A percentile compares a stretch with the other conserved stretches of the same genome.
These are phyloP conservation scores for Galeruca laticollis DNA, from an alignment of 2,888 invertebrate species.

Conservation along the genomic window DNA sequence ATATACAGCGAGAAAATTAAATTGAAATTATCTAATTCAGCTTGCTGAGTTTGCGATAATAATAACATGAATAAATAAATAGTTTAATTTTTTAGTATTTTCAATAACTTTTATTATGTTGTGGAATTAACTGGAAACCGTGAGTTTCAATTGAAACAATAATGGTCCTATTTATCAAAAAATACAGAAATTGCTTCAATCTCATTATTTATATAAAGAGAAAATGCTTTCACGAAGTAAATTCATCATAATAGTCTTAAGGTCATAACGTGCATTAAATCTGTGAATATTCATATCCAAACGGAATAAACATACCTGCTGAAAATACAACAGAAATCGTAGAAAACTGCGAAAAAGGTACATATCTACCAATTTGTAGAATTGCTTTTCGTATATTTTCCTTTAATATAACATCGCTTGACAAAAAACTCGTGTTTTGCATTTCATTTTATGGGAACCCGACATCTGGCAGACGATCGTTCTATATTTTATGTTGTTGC, in stretches of 20 bases:
- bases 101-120: too few species aligned
- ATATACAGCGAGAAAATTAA: too few species aligned
- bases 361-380: constrained; percentile 23
- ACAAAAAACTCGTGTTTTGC: constrained; percentile 50
- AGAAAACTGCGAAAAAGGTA: constrained; percentile 16
- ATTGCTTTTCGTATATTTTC: constrained; percentile 42
- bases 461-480: constrained; percentile 57
- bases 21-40: too few species aligned
- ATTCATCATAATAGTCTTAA: constrained; percentile 2
- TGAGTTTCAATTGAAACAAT: too few species aligned
- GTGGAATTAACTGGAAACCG: too few species aligned
- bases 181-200: too few species aligned
- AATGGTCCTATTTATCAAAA: too few species aligned
- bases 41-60: too few species aligned
- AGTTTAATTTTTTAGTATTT: too few species aligned
- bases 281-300: constrained; percentile 16
- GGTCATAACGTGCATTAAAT: neutral
- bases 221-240: too few species aligned
- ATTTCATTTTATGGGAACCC: constrained; percentile 54
- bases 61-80: too few species aligned
- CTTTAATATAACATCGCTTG: constrained; percentile 50
- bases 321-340: constrained; percentile 11
- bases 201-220: too few species aligned
- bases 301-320: constrained; percentile 15
- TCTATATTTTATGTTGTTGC: constrained; percentile 56